phyloP scores from a whole-genome alignment of 2,113 vertebrate genomes.

The Cairina moschata region DNA sequence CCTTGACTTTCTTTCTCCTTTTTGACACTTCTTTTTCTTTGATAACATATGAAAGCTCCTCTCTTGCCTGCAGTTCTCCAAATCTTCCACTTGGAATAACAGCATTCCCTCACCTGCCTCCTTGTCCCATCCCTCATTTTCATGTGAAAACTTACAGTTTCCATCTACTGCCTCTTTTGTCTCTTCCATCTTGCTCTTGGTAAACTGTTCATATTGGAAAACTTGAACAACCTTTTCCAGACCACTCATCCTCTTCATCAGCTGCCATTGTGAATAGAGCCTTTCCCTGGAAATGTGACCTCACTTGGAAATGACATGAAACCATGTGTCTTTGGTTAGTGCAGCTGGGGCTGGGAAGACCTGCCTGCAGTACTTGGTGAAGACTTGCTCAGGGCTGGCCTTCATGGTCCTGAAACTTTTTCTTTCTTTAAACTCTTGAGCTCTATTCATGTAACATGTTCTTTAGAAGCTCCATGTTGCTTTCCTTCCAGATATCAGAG shows the following conservation, averaged over 20 bases:
- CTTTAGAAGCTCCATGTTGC: neutral
- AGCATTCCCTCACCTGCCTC: neutral
- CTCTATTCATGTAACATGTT: neutral
- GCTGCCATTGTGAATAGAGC: neutral
- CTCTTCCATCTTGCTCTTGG: neutral
- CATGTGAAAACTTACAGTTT: neutral
- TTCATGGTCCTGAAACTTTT: neutral
- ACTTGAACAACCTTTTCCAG: neutral
- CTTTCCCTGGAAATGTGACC: neutral
- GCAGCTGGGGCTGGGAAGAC: fast-evolving
- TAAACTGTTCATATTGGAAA: neutral
- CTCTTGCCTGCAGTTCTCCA: neutral
- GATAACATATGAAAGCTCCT: neutral
- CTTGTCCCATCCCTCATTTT: neutral
- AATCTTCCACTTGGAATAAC: neutral
- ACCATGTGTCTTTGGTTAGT: neutral
- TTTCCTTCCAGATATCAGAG: neutral
- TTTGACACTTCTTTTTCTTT: neutral
- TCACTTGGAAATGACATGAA: neutral
- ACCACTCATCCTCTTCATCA: neutral
- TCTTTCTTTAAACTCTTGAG: neutral
- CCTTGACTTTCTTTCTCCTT: neutral
- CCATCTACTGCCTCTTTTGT: neutral
- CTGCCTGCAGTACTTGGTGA: neutral
- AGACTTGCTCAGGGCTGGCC: neutral